Base-by-base conservation (phyloP, 1,140 invertebrate genomes). In the Druon quercuslanigerum region DNA sequence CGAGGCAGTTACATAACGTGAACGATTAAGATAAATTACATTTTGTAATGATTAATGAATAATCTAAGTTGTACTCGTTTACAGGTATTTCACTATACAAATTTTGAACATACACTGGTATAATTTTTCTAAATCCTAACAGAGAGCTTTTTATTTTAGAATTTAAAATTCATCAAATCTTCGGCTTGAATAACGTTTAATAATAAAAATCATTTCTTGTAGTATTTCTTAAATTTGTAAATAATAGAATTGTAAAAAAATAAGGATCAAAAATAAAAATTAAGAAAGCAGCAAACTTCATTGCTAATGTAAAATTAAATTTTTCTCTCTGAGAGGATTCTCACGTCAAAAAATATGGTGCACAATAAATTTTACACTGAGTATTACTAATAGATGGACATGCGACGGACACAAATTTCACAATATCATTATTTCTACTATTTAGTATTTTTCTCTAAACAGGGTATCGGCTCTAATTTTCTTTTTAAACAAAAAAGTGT, bases 111-210 rank as follows among this genome's bases (percentile, higher is more conserved):
- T 66, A 66, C 60, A 66, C 60, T 46, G 33, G 40, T 84, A 82
- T 70, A 82, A 75, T 75, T 14, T 77, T 75, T 82, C 13, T 72
- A 73, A 52, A 54, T 70, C 14, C 19, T 46, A 13, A 75, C 57
- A 51, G 50, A 52, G 46, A n/a, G 60, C 33, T 40, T 66, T 40
- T 33, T 16, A n/a, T n/a, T 66, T n/a, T 20, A 57, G 14, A 33
- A 16, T 33, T 13, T 66, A 1, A 33, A 66, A 16, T 14, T 66
- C 33, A 33, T 9, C 2, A 66, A 66, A 25, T 13, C 6, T 66
- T 14, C 16, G 12, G 25, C 16, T 14, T 66, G 20, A 46, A 11
- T 8, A 11, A 46, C 9, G 40, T 0, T 46, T 46, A 46, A 1
- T 46, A 11, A 11, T 46, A 9, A 46, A 46, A 46, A 8, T 46